A percentile compares a stretch with the other conserved stretches of the same genome.
phyloP scores from a whole-genome alignment of 2,888 invertebrate genomes.

The Coremacera marginata region DNA sequence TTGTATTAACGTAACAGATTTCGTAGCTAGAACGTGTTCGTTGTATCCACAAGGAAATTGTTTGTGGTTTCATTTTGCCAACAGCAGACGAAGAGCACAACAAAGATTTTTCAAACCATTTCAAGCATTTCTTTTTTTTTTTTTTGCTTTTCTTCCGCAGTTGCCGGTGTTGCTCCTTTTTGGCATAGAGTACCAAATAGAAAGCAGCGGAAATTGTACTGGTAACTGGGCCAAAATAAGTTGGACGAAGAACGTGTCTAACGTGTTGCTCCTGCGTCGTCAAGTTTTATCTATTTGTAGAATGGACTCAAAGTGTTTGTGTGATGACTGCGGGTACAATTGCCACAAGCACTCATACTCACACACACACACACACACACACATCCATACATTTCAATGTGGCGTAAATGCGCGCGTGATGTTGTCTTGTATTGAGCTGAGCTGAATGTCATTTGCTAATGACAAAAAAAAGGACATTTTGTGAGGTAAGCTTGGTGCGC shows the following conservation, averaged over 20 bases:
- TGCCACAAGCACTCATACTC: not conserved
- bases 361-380: not conserved
- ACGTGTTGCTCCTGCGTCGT: not conserved
- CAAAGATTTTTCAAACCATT: not conserved
- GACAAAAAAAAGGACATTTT: constrained; percentile 8
- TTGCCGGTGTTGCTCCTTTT: not conserved
- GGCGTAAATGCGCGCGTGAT: constrained; percentile 2
- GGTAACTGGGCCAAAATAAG: not conserved
- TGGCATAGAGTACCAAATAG: too few species aligned
- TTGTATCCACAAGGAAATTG: not conserved
- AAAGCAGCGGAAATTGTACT: not conserved
- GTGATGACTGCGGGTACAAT: not conserved
- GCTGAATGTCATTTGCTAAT: not conserved
- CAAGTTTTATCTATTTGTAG: constrained; percentile 30
- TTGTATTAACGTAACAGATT: constrained; percentile 10
- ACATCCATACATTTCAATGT: not conserved
- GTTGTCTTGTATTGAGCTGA: constrained; percentile 2
- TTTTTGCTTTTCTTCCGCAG: not conserved
- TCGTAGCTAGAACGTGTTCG: constrained; percentile 11
- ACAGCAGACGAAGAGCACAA: not conserved
- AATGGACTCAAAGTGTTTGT: constrained; percentile 37
- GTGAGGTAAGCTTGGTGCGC: not conserved
- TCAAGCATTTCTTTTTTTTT: not conserved
- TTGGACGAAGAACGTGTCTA: not conserved
- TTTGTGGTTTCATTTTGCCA: constrained; percentile 12